These are phyloP conservation scores for Trachelipus rathkii DNA, from an alignment of 1,140 invertebrate species.

Conservation along the genomic window DNA sequence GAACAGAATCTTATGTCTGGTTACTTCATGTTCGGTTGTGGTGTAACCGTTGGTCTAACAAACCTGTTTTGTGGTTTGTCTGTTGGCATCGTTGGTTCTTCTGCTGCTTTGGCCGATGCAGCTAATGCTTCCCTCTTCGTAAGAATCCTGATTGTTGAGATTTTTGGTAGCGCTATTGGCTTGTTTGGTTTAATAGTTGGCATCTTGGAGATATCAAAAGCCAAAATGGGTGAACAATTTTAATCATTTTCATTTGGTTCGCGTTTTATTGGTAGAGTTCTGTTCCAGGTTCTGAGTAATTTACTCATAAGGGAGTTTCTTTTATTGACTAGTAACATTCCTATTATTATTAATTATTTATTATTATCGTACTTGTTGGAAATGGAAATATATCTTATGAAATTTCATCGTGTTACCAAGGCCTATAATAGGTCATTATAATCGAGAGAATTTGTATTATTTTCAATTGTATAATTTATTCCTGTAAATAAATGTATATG, in stretches of 20 bases:
- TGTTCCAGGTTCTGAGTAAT: too few species aligned
- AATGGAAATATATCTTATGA: too few species aligned
- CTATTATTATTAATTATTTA: too few species aligned
- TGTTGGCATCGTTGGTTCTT: conserved; percentile 92
- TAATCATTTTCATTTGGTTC: background rate
- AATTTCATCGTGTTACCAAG: too few species aligned
- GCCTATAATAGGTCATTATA: too few species aligned
- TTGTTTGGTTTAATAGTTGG: conserved; percentile 97
- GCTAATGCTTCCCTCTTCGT: conserved; percentile 91
- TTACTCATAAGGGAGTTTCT: too few species aligned
- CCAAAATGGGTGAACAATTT: background rate
- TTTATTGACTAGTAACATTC: too few species aligned
- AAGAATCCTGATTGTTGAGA: conserved; percentile 96
- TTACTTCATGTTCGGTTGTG: conserved; percentile 93
- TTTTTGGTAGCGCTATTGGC: conserved; percentile 96
- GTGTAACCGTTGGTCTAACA: conserved; percentile 84
- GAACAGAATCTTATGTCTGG: conserved; percentile 65
- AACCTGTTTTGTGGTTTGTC: conserved; percentile 94
- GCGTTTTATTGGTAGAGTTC: too few species aligned
- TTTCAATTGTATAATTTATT: too few species aligned
- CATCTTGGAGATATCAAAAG: conserved; percentile 72
- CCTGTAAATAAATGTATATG: too few species aligned
- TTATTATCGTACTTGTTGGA: too few species aligned
- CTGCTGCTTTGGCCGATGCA: conserved; percentile 91
- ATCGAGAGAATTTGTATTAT: too few species aligned